Evolutionary conservation across 2,888 invertebrate species (phyloP), one percentile per base, ranked within the genome.

Genomic region (Trichogramma dendrolimi): DNA sequence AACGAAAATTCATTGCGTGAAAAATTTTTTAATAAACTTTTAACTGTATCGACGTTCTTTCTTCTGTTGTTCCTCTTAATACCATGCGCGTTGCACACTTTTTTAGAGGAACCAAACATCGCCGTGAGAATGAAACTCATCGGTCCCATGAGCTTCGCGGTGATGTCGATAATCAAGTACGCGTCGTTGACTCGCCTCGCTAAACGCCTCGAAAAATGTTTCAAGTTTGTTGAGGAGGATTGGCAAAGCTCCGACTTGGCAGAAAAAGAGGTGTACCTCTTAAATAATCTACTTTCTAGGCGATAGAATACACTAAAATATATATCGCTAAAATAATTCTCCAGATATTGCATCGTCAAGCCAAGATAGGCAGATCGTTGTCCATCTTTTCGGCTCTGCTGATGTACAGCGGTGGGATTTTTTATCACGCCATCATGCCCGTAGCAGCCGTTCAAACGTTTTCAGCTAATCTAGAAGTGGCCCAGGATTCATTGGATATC

Each of bases 91-190:
- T 52, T 71, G 2, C 70, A 68, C 55, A 63, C 68, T 0, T 58
- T 67, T 4, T 55, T 73, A 5, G 67, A 70, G 7, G 69, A 68
- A 7, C 61, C 70, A 27, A 64, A 70, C 64, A 51, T 64, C 11
- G 51, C 48, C 8, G 46, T 10, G n/a, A 8, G 46, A 10, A 8
- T 46, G 8, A 10, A 6, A 48, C 53, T 1, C 61, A 69, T 69
- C 11, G 74, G 73, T 0, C 74, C 75, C 0, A 10, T 72, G 39
- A 72, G 68, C 41, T 75, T 72, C 56, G 68, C 68, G 42, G 4
- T 71, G 1, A 73, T 74, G 72, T 69, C 70, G 1, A 55, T 73
- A 7, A 39, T 61, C 6, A 75, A 75, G 55, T 74, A 71, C 39
- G 61, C 54, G 6, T 69, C 69, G 8, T 58, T 74, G 1, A 63